Evolutionary conservation across 1,140 invertebrate species (phyloP).

Genomic region (Battus philenor): DNA sequence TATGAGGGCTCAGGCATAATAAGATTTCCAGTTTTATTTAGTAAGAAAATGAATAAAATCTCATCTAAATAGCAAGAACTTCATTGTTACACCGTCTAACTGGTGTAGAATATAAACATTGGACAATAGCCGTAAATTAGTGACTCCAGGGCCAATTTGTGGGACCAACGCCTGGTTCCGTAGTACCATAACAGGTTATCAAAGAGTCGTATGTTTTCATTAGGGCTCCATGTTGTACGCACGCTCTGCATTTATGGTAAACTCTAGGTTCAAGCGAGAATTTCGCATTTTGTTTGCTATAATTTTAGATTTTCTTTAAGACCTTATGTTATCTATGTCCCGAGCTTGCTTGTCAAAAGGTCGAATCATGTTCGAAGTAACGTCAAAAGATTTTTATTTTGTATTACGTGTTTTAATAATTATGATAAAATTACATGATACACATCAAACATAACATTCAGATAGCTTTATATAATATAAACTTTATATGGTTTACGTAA

Average conservation of each 20-base stretch:
- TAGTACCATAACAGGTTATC: slow-evolving; percentile 62
- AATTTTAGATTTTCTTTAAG: slow-evolving; percentile 15
- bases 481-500: too few relatives aligned
- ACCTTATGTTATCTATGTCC: not conserved
- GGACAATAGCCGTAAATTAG: slow-evolving; percentile 45
- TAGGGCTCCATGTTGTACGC: slow-evolving; percentile 30
- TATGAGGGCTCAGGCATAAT: too few relatives aligned
- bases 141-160: slow-evolving; percentile 48
- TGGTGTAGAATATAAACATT: slow-evolving; percentile 24
- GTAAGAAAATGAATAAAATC: too few relatives aligned
- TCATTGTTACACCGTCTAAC: too few relatives aligned
- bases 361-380: not conserved
- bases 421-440: too few relatives aligned
- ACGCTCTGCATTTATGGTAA: slow-evolving; percentile 13
- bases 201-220: slow-evolving; percentile 70
- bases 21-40: too few relatives aligned
- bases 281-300: slow-evolving; percentile 15
- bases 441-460: too few relatives aligned
- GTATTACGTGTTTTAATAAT: too few relatives aligned
- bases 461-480: too few relatives aligned
- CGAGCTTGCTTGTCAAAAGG: not conserved
- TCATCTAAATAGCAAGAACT: too few relatives aligned
- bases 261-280: slow-evolving; percentile 6
- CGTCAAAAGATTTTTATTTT: not conserved
- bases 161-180: slow-evolving; percentile 27